Evolutionary conservation across 1,140 invertebrate species (phyloP).

Genomic region (Luehdorfia chinensis): DNA sequence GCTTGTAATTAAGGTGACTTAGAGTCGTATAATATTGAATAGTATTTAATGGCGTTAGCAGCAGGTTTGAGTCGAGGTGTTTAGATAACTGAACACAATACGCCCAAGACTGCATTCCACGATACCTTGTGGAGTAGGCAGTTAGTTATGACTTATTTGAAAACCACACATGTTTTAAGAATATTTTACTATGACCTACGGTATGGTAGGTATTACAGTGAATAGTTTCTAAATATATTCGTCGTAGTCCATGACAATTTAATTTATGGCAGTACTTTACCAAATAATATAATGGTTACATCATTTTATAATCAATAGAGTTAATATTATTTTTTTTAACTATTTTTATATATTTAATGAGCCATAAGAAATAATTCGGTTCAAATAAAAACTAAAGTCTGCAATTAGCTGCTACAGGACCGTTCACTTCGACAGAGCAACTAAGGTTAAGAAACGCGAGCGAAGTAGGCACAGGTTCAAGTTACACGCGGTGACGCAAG

Average conservation of each 20-base stretch:
- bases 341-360: too few relatives aligned
- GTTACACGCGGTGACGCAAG: slow-evolving; percentile 1
- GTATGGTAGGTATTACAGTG: too few relatives aligned
- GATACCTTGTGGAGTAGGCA: slow-evolving; percentile 38
- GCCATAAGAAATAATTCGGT: too few relatives aligned
- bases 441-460: neutral
- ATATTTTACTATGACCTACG: too few relatives aligned
- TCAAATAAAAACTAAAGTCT: too few relatives aligned
- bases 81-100: slow-evolving; percentile 62
- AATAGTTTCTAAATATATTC: too few relatives aligned
- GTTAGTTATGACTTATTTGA: slow-evolving; percentile 56
- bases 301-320: too few relatives aligned
- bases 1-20: slow-evolving; percentile 4
- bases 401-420: neutral
- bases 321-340: too few relatives aligned
- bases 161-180: too few relatives aligned
- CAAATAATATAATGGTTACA: too few relatives aligned
- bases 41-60: slow-evolving; percentile 26
- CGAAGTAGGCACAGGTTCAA: slow-evolving; percentile 7
- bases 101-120: slow-evolving; percentile 49
- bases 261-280: too few relatives aligned
- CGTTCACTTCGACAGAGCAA: neutral
- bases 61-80: slow-evolving; percentile 34
- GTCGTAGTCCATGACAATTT: too few relatives aligned
- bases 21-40: slow-evolving; percentile 14